Evolutionary conservation across 2,888 invertebrate genomes (phyloP), one percentile per base, ranked within the genome.

Genomic region (Chymomyza caudatula): DNA sequence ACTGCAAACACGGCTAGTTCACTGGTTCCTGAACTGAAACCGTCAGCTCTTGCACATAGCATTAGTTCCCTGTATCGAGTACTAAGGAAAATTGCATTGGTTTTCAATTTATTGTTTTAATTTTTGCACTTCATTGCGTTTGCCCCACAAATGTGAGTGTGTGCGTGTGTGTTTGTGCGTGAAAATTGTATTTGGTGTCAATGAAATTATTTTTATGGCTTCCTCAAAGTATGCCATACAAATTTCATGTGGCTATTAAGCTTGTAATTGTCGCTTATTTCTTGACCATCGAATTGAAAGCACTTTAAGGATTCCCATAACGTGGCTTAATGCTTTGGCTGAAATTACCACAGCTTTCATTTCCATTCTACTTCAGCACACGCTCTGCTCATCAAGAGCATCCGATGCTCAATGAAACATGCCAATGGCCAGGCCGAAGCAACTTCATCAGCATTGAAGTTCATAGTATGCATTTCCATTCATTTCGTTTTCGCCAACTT

Each of bases 371-470:
- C 47, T 47, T 15, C 47, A 17, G 19, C 19, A 47, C 15, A 19
- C 47, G 47, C 47, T 47, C 19, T 1, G 47, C 47, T 47, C 19
- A 15, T 15, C 47, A 47, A 47, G 15, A 47, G 19, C 47, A 47
- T 13, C 47, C 47, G 47, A 47, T 47, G 47, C 47, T 37, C 29
- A 47, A 19, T 47, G 15, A 47, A 37, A 37, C 47, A 47, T 8
- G 15, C 47, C 47, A 37, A 15, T 47, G 15, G 15, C 8, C 47
- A 47, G 13, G 15, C 47, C 47, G 17, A 17, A 17, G 47, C 47
- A 47, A 47, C 47, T 47, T 47, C 47, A 47, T 47, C 47, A 47
- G 17, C 47, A 17, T 47, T 47, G 44, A 44, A 44, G 44, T 44
- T n/a, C n/a, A n/a, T n/a, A 11, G 47, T 5, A 15, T 37, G 47